A percentile compares a stretch with the other conserved stretches of the same genome.
These are phyloP conservation scores for Tiphia femorata DNA, from an alignment of 2,888 invertebrate species.

Conservation along the genomic window DNA sequence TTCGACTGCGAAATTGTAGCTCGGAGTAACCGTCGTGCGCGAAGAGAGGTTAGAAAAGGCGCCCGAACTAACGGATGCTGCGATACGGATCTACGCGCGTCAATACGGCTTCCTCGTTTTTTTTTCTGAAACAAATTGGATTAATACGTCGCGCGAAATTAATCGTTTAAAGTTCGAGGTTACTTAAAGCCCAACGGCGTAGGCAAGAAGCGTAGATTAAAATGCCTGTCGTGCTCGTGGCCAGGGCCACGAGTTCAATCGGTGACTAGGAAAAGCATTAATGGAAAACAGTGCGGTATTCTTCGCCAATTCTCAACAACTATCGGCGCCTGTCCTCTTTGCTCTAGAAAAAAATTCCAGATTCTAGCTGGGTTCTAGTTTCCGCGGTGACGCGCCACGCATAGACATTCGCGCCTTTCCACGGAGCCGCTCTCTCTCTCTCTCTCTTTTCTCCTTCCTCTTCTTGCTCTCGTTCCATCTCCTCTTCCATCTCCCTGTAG, in stretches of 20 bases:
- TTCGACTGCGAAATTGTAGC: too few relatives aligned
- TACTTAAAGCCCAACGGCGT: not conserved
- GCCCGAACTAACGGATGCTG: too few relatives aligned
- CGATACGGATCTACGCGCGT: too few relatives aligned
- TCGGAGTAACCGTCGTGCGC: too few relatives aligned
- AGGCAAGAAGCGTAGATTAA: not conserved
- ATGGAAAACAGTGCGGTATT: not conserved
- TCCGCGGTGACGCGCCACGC: constrained; percentile 36
- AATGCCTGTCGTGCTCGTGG: too few relatives aligned
- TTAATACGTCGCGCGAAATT: too few relatives aligned
- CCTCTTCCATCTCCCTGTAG: not conserved
- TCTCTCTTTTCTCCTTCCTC: not conserved
- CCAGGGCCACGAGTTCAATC: not conserved
- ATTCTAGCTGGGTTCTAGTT: constrained; percentile 47
- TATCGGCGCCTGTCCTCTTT: not conserved
- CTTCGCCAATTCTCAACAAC: too few relatives aligned
- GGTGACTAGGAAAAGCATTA: not conserved
- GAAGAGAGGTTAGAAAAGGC: too few relatives aligned
- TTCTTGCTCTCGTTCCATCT: constrained; percentile 4
- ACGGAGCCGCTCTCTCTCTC: constrained; percentile 17
- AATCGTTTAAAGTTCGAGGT: too few relatives aligned
- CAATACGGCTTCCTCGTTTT: too few relatives aligned
- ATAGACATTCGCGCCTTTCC: constrained; percentile 42
- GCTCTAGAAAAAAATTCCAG: constrained; percentile 28
- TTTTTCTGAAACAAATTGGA: too few relatives aligned